These are phyloP conservation scores for Gortyna flavago DNA, from an alignment of 2,888 invertebrate species.

Conservation along the genomic window DNA sequence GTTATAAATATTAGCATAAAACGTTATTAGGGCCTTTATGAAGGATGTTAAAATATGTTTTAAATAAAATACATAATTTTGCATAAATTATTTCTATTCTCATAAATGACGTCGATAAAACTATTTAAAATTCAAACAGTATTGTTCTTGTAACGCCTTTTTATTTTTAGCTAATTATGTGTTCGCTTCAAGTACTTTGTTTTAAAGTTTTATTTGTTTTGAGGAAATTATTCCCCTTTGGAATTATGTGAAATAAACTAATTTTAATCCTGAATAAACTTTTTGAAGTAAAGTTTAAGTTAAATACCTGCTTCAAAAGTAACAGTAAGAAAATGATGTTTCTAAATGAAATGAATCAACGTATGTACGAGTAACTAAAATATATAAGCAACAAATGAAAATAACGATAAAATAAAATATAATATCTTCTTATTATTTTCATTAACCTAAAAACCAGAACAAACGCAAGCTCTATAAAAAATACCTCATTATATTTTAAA, in stretches of 20 bases:
- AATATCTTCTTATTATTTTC: constrained; percentile 23
- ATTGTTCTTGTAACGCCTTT: constrained; percentile 1
- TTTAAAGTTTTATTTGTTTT: not conserved
- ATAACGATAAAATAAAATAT: constrained; percentile 3
- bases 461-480: constrained; percentile 51
- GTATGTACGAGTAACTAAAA: not conserved
- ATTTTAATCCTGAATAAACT: no score
- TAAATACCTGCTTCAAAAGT: no score
- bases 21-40: not conserved
- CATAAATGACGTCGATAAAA: constrained; percentile 12
- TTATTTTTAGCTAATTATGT: not conserved
- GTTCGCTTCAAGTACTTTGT: not conserved
- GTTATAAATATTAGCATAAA: not conserved
- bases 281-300: not conserved
- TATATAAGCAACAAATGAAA: not conserved
- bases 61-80: constrained; percentile 6
- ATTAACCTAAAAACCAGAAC: constrained; percentile 24
- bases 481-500: constrained; percentile 61
- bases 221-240: not conserved
- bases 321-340: not conserved
- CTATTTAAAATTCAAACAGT: constrained; percentile 32
- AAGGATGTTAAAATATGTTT: constrained; percentile 8
- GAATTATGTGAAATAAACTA: not conserved
- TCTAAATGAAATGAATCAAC: not conserved
- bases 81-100: constrained; percentile 1